phyloP scores from a whole-genome alignment of 2,113 vertebrate species.

The Steatornis caripensis region DNA sequence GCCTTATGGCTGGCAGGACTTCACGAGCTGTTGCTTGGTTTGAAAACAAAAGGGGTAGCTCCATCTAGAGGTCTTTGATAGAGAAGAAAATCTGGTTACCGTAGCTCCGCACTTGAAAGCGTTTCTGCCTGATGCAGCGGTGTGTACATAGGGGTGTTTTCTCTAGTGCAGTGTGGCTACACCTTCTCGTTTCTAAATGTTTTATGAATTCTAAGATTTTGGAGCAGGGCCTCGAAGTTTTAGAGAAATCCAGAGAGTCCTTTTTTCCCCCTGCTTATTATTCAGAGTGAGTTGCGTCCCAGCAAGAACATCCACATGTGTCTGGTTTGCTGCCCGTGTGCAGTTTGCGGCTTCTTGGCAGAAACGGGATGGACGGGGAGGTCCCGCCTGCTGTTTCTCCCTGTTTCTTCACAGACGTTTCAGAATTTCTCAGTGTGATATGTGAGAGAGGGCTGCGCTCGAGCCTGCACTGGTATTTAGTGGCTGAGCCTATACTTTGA shows the following conservation, averaged over 20 bases:
- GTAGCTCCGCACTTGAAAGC: rapidly evolving
- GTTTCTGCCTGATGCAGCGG: not conserved
- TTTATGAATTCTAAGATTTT: not conserved
- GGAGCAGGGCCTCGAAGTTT: not conserved
- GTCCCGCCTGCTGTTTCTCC: not conserved
- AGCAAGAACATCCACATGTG: not conserved
- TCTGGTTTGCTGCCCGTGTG: not conserved
- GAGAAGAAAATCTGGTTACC: not conserved
- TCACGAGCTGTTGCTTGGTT: not conserved
- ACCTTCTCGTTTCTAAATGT: not conserved
- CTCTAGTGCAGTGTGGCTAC: not conserved
- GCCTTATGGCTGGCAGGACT: not conserved
- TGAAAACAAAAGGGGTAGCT: slow-evolving; percentile 15
- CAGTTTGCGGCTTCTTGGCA: not conserved
- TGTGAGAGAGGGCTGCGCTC: not conserved
- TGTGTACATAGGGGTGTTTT: not conserved
- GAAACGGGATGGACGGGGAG: not conserved
- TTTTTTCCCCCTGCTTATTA: not conserved
- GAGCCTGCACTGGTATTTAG: not conserved
- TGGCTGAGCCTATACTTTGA: not conserved
- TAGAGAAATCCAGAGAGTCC: not conserved
- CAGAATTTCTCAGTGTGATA: not conserved
- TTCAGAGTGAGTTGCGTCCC: not conserved
- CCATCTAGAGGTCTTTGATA: slow-evolving; percentile 53
- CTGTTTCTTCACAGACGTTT: not conserved